These are phyloP conservation scores for Anarrhichthys ocellatus DNA, from an alignment of 2,113 vertebrate genomes.

Conservation along the genomic window DNA sequence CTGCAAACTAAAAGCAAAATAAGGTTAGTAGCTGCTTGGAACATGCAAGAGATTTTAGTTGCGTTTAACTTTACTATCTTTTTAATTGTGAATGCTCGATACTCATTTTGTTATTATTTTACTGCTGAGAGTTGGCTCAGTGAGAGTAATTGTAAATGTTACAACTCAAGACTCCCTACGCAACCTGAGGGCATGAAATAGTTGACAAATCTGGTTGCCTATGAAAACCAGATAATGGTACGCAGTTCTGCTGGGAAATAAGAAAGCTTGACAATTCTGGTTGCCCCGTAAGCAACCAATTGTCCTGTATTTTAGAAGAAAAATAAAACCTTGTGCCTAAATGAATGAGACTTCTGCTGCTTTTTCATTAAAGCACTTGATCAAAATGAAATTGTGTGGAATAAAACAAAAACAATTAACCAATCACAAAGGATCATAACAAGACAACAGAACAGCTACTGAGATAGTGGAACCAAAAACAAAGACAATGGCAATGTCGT, in stretches of 20 bases:
- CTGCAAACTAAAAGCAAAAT: conserved; percentile 89
- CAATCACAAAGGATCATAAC: neutral
- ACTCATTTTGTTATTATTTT: neutral
- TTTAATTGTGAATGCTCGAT: neutral
- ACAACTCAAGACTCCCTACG: neutral
- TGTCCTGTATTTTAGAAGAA: no score
- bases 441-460: no score
- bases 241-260: no score
- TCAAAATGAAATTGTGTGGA: neutral
- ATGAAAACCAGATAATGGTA: neutral
- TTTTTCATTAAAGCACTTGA: neutral
- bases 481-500: neutral
- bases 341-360: no score
- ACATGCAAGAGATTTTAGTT: neutral
- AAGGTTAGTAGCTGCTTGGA: neutral
- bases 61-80: neutral
- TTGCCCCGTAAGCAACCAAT: neutral
- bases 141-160: neutral
- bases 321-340: no score
- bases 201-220: neutral
- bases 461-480: no score
- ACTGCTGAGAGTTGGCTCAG: neutral
- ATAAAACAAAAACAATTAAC: neutral
- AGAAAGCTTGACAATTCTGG: no score
- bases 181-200: neutral